Evolutionary conservation across 2,113 vertebrate species (phyloP).

Genomic region (Chrysemys picta): DNA sequence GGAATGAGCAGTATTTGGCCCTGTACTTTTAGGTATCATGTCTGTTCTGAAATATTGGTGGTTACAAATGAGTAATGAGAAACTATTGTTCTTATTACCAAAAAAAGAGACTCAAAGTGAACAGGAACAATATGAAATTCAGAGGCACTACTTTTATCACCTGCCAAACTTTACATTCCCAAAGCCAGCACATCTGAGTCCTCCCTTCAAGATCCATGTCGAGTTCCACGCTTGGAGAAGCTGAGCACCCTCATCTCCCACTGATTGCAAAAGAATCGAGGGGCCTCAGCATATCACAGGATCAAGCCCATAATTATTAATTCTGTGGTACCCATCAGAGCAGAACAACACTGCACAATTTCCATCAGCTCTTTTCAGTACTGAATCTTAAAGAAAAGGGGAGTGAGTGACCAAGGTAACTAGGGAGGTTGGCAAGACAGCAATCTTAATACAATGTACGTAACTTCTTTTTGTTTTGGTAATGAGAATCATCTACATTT

Average conservation of each 20-base stretch:
- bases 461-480: neutral
- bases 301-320: neutral
- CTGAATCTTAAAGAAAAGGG: neutral
- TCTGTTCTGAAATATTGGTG: neutral
- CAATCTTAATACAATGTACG: neutral
- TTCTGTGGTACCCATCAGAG: neutral
- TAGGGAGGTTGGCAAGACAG: neutral
- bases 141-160: neutral
- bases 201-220: neutral
- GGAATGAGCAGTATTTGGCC: accelerated
- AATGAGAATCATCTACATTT: neutral
- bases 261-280: neutral
- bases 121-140: neutral
- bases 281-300: neutral
- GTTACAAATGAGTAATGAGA: neutral
- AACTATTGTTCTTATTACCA: neutral
- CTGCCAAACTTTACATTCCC: neutral
- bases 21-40: neutral
- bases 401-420: neutral
- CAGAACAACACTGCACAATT: neutral
- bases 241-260: neutral
- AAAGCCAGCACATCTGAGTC: neutral
- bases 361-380: neutral
- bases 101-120: neutral
- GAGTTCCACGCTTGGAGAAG: neutral